These are phyloP conservation scores for Sisor rabdophorus DNA, from an alignment of 2,113 vertebrate genomes.

Conservation along the genomic window DNA sequence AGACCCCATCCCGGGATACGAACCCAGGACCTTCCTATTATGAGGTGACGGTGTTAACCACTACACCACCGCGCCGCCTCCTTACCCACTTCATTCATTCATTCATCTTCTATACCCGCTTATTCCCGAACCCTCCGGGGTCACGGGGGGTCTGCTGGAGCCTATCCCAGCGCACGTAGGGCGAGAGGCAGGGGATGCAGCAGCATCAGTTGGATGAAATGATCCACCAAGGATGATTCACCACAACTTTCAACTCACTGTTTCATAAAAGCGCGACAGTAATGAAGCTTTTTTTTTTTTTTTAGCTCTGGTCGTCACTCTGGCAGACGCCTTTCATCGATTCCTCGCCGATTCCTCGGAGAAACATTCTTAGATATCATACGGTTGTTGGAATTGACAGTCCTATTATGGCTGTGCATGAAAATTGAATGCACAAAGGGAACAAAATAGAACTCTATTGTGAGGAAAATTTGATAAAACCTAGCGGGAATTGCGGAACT, in stretches of 20 bases:
- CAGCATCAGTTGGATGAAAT: too few relatives aligned
- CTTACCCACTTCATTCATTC: too few relatives aligned
- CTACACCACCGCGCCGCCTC: too few relatives aligned
- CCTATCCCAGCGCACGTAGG: too few relatives aligned
- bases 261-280: background rate
- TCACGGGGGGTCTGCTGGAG: too few relatives aligned
- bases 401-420: background rate
- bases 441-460: background rate
- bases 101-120: too few relatives aligned
- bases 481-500: background rate
- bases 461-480: conserved; percentile 4
- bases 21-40: too few relatives aligned
- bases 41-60: too few relatives aligned
- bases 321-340: background rate
- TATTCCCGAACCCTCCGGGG: too few relatives aligned
- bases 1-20: too few relatives aligned
- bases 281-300: background rate
- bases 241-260: background rate
- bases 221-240: too few relatives aligned
- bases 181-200: too few relatives aligned
- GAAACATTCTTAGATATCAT: background rate
- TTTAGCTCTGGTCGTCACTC: background rate
- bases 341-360: background rate
- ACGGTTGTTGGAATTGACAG: background rate
- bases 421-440: background rate